Percentiles rank a stretch among this genome's conserved stretches.
phyloP scores from a whole-genome alignment of 2,797 vertebrate genomes.

The Coilia nasus region DNA sequence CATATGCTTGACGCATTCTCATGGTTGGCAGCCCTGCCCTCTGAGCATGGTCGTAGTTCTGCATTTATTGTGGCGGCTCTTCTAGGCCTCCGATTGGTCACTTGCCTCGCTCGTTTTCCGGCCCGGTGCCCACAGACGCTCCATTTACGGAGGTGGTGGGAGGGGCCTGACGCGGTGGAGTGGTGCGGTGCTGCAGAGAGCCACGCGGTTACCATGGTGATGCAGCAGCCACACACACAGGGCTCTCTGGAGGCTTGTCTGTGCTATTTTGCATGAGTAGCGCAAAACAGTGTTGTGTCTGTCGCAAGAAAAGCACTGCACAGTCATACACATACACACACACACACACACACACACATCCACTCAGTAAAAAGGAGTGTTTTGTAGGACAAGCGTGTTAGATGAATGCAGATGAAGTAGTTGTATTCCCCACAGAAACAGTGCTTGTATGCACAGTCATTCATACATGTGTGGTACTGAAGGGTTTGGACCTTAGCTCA shows the following conservation, averaged over 20 bases:
- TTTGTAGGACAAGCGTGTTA: neutral
- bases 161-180: neutral
- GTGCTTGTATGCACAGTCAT: neutral
- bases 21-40: neutral
- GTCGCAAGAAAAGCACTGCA: neutral
- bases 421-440: neutral
- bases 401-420: slow-evolving; percentile 13
- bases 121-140: neutral
- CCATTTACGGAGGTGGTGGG: neutral
- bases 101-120: neutral
- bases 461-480: neutral
- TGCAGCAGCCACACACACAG: slow-evolving; percentile 3
- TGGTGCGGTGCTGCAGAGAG: neutral
- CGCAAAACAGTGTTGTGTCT: slow-evolving; percentile 3
- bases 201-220: slow-evolving; percentile 12
- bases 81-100: slow-evolving; percentile 5
- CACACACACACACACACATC: neutral
- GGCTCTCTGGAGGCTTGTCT: neutral
- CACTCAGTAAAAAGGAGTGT: neutral
- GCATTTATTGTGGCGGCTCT: neutral
- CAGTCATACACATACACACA: neutral
- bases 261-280: slow-evolving; percentile 20
- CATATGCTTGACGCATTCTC: neutral
- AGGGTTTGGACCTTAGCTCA: neutral
- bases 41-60: neutral